Base-by-base conservation (phyloP, 2,797 vertebrate genomes). In the Molossus alvarezi region DNA sequence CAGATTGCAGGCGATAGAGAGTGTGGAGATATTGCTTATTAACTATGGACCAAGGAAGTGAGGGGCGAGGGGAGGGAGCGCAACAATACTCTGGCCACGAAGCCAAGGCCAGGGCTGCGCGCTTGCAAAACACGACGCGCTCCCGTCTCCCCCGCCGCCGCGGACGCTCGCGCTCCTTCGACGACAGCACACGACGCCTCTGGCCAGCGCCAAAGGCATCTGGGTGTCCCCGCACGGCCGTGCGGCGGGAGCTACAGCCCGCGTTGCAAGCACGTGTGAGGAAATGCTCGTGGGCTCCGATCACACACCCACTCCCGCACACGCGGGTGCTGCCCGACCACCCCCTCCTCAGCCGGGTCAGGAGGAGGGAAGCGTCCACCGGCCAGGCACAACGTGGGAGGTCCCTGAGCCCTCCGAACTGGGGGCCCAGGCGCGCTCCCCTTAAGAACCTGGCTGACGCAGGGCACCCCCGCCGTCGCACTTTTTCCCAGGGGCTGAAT, bases 41-140 rank as follows among this genome's bases (percentile, higher is more conserved):
- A 96, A 93, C 90, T 79, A 5, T 3, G 92, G n/a, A 80, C 94
- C 94, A 91, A 95, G 97, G 96, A 79, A 97, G 93, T 3, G 79
- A 92, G 41, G 69, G 55, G 41, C 15, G 9, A 41, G 41, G 11
- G 18, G 8, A 12, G 72, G 41, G 48, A 12, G 37, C 0, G 65
- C 77, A 2, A 62, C 85, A 9, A 82, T 11, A 77, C 65, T 60
- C 88, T 0, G 76, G 62, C 25, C 94, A 67, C 91, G 27, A 83
- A 91, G 48, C 76, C 89, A 11, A 72, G 80, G 86, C 88, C 75
- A 65, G 65, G 75, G 94, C 93, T 72, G n/a, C 1, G 67, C 53
- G 33, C 72, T 84, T 20, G 67, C 94, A 45, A 87, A 84, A 92
- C 96, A 80, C 29, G 91, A 65, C 94, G 3, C 27, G 80, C 37